Evolutionary conservation across 2,888 invertebrate genomes (phyloP), one percentile per base, ranked within the genome.

Genomic region (Eilema griseolum): DNA sequence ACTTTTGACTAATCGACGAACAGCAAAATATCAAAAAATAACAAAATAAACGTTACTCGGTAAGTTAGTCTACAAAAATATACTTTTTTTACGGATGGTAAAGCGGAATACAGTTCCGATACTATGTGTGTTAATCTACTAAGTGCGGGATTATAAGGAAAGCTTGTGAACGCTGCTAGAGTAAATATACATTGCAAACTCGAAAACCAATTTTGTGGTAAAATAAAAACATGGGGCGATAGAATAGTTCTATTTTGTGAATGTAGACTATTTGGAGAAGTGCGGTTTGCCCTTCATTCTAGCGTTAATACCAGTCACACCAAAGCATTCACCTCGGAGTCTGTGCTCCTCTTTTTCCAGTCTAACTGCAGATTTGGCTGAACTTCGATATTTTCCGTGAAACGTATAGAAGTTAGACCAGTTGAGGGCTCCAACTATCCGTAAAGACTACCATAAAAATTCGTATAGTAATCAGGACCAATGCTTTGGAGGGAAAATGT

Each of bases 41-140:
- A 10, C 64, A 67, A 75, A 70, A 70, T 23, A 16, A 1, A 23
- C 56, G 31, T 0, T 23, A 28, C 24, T 57, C 56, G 20, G 12
- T 60, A 56, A 61, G 65, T 71, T 57, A 16, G 63, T 41, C n/a
- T n/a, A 70, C 71, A 82, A 73, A 77, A 80, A 71, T 61, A 73
- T 62, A 75, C 20, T n/a, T 65, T 76, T 69, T 31, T 46, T 52
- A 70, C 33, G 28, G 59, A 63, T 37, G 74, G 71, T 71, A 71
- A 66, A 67, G 60, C 33, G 61, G 69, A 74, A 77, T 78, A 64
- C 69, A 61, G 72, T 74, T 69, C 59, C 66, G 59, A 63, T 73
- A 80, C 77, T 68, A 37, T 77, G 81, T 83, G 79, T 77, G 81
- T 83, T 83, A 84, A 83, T 83, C 85, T 77, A 73, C 75, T 84